Conservation (phyloP, 2,113 vertebrate genomes). For the Todiramphus chloris region DNA sequence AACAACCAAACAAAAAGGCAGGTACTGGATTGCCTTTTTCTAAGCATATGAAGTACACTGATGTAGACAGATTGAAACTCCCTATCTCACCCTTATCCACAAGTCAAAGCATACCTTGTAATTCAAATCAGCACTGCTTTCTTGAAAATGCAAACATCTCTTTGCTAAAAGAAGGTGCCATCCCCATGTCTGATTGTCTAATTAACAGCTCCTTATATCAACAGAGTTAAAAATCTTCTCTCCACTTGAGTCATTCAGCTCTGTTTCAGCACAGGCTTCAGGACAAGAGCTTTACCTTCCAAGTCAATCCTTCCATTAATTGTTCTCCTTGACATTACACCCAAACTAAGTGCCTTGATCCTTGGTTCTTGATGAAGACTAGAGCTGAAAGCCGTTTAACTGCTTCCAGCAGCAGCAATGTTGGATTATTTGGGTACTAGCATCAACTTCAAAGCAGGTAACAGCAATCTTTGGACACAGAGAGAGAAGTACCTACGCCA, state of each 20-base stretch:
- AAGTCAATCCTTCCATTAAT: neutral
- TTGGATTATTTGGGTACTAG: neutral
- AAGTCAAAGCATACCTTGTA: neutral
- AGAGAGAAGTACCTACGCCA: neutral
- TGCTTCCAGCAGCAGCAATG: neutral
- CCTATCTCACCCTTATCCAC: neutral
- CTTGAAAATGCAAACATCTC: neutral
- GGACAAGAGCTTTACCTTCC: neutral
- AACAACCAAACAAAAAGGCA: neutral
- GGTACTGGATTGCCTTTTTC: neutral
- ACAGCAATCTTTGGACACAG: neutral
- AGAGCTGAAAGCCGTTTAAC: neutral
- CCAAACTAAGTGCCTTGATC: neutral
- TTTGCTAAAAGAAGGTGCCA: neutral
- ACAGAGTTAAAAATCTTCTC: neutral
- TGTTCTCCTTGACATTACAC: neutral
- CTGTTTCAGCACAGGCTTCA: neutral
- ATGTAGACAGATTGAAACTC: neutral
- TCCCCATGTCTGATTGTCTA: neutral
- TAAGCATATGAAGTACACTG: neutral
- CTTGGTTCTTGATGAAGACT: neutral
- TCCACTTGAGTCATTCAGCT: neutral
- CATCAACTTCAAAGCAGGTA: neutral
- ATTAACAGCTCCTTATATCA: neutral
- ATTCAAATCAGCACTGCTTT: neutral